phyloP scores from a whole-genome alignment of 2,888 invertebrate genomes.

The Cantharis rufa region DNA sequence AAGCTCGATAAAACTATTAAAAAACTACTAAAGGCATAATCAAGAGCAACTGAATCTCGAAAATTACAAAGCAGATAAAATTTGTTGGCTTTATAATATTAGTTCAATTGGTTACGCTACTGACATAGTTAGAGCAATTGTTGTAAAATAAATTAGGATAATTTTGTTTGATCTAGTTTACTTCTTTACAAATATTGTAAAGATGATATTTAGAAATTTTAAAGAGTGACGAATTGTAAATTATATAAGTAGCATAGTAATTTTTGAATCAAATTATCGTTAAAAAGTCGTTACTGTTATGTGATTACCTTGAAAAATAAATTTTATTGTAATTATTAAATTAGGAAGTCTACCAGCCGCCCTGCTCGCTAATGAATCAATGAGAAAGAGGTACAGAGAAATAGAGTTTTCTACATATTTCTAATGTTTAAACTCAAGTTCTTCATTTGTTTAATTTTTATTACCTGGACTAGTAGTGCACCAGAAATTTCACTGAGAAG shows the following conservation, averaged over 20 bases:
- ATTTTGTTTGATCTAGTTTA: neutral
- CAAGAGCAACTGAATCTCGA: too few relatives aligned
- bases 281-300: neutral
- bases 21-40: too few relatives aligned
- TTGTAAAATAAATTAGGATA: neutral
- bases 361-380: too few relatives aligned
- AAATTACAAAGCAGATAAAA: neutral
- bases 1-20: too few relatives aligned
- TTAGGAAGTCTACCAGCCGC: too few relatives aligned
- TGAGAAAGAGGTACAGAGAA: too few relatives aligned
- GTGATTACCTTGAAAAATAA: neutral
- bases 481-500: too few relatives aligned
- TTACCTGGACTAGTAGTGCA: too few relatives aligned
- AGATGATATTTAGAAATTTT: neutral
- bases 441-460: too few relatives aligned
- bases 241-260: neutral
- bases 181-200: neutral
- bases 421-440: too few relatives aligned
- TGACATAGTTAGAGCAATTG: neutral
- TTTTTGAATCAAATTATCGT: neutral
- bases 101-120: neutral
- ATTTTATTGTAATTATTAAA: neutral
- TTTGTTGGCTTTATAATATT: neutral
- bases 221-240: neutral
- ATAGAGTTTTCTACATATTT: too few relatives aligned